Conservation (phyloP, 1,140 invertebrate species). For the Bombus ignitus region DNA sequence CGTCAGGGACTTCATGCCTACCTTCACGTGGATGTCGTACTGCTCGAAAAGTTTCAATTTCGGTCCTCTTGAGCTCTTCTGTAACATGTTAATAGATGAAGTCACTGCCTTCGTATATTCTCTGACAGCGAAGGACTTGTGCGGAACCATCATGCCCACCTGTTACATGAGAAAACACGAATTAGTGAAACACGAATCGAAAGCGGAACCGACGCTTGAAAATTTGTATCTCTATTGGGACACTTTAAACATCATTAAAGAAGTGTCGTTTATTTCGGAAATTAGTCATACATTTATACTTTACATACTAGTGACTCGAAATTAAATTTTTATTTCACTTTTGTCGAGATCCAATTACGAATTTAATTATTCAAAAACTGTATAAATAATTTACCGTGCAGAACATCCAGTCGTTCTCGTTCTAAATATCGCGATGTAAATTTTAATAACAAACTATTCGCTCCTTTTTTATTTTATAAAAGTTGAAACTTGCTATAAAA, state of each 20-base stretch:
- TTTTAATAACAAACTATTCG: not conserved
- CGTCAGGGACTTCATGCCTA: slow-evolving; percentile 88
- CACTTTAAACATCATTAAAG: not conserved
- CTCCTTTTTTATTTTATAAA: too few relatives aligned
- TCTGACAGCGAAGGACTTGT: slow-evolving; percentile 88
- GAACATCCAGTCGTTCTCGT: not conserved
- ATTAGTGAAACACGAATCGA: not conserved
- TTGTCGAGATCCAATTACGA: not conserved
- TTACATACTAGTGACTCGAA: not conserved
- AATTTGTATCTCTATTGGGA: not conserved
- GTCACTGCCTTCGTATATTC: slow-evolving; percentile 89
- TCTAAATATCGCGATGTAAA: not conserved
- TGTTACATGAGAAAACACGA: slow-evolving; percentile 60
- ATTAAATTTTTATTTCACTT: not conserved
- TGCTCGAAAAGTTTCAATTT: slow-evolving; percentile 87
- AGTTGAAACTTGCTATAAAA: not conserved
- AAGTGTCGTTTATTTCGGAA: not conserved
- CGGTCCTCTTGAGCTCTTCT: slow-evolving; percentile 81
- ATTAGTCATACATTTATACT: not conserved
- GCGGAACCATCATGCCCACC: slow-evolving; percentile 89
- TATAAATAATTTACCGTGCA: not conserved
- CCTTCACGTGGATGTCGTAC: slow-evolving; percentile 87
- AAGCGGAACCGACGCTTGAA: not conserved
- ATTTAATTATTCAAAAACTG: not conserved
- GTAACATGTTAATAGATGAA: slow-evolving; percentile 86